A percentile compares a stretch with the other conserved stretches of the same genome.
Evolutionary conservation across 2,888 invertebrate species (phyloP).

Genomic region (Hymenopus coronatus): DNA sequence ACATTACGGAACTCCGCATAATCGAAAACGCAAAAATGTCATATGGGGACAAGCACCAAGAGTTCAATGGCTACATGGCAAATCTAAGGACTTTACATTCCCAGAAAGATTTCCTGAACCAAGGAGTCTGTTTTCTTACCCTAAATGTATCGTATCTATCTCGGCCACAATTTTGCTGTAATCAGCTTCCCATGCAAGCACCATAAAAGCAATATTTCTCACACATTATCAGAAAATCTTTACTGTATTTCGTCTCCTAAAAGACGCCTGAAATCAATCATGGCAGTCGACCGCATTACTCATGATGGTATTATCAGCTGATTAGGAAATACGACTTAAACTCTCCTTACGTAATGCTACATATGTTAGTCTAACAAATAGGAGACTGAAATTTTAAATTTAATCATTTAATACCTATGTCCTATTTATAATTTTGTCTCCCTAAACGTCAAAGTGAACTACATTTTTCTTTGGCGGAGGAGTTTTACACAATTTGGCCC

Average conservation of each 20-base stretch:
- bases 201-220: conserved; percentile 11
- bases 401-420: background rate
- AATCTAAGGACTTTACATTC: background rate
- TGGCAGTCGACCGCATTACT: conserved; percentile 35
- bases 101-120: background rate
- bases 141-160: background rate
- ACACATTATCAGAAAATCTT: conserved; percentile 30
- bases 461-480: conserved; percentile 25
- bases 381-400: background rate
- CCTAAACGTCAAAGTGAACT: background rate
- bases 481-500: conserved; percentile 18
- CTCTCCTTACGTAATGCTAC: background rate
- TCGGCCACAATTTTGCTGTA: background rate
- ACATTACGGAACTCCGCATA: background rate
- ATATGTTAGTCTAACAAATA: background rate
- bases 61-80: conserved; percentile 32
- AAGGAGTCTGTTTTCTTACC: conserved; percentile 19
- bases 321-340: background rate
- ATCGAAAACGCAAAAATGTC: background rate
- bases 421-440: background rate
- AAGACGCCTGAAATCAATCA: conserved; percentile 45
- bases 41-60: conserved; percentile 6
- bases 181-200: conserved; percentile 21
- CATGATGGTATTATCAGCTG: conserved; percentile 34
- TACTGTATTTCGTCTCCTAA: conserved; percentile 22